These are phyloP conservation scores for Galago senegalensis DNA, from an alignment of 2,797 vertebrate species.

Conservation along the genomic window DNA sequence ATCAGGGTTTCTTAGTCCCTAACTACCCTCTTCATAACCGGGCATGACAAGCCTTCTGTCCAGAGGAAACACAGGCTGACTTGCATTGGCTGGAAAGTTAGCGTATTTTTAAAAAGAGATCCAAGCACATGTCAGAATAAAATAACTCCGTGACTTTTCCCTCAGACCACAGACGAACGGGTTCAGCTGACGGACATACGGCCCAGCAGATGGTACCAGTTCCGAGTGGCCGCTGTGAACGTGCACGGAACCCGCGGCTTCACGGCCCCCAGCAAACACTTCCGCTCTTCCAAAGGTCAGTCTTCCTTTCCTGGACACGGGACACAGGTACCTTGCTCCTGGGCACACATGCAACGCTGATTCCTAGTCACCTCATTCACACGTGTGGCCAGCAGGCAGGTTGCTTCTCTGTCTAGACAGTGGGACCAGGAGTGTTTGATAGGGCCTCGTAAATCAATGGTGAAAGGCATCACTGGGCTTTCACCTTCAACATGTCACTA, in stretches of 20 bases:
- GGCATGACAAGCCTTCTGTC: not conserved
- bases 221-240: constrained; percentile 97
- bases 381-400: not conserved
- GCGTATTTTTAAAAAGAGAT: no score
- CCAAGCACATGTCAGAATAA: rapidly evolving
- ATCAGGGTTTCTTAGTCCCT: no score
- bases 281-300: constrained; percentile 97
- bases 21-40: not conserved
- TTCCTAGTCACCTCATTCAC: rapidly evolving
- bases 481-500: not conserved
- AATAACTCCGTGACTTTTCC: constrained; percentile 41
- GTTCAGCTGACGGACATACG: constrained; percentile 93
- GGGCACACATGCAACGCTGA: rapidly evolving
- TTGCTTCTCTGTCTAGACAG: not conserved
- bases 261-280: constrained; percentile 98
- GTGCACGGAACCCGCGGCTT: constrained; percentile 97
- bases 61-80: not conserved
- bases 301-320: rapidly evolving
- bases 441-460: not conserved
- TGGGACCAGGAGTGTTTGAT: not conserved
- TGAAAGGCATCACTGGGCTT: not conserved
- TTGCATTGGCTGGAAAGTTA: rapidly evolving
- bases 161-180: constrained; percentile 95
- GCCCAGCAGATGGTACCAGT: constrained; percentile 98
- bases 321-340: rapidly evolving